phyloP scores from a whole-genome alignment of 2,888 invertebrate genomes.

The Stictocephala bisonia region DNA sequence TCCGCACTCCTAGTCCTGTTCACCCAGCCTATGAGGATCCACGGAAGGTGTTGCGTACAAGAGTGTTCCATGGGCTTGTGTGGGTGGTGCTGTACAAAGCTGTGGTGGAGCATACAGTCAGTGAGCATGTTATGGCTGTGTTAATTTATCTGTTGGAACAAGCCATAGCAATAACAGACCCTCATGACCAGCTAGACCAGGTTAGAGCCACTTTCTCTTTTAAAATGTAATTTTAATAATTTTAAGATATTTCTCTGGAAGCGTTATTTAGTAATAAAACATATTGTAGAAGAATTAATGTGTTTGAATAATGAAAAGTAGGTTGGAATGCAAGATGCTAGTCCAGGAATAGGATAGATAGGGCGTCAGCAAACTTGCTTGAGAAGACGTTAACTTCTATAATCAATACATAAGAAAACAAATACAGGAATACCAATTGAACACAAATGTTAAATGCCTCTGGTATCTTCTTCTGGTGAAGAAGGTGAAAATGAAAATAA shows the following conservation, averaged over 20 bases:
- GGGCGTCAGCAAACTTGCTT: too few relatives aligned
- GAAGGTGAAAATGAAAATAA: too few relatives aligned
- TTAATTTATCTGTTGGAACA: constrained; percentile 89
- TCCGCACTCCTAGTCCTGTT: constrained; percentile 75
- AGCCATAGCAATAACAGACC: constrained; percentile 65
- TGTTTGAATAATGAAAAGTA: too few relatives aligned
- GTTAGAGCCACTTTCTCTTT: too few relatives aligned
- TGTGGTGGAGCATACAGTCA: constrained; percentile 76
- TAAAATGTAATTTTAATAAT: too few relatives aligned
- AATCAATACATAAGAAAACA: too few relatives aligned
- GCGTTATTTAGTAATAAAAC: neutral
- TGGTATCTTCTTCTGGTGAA: too few relatives aligned
- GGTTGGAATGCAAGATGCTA: too few relatives aligned
- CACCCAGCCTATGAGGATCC: constrained; percentile 77
- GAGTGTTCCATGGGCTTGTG: constrained; percentile 78
- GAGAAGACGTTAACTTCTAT: too few relatives aligned
- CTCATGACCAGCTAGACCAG: constrained; percentile 58
- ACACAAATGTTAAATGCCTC: too few relatives aligned
- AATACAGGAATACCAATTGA: too few relatives aligned
- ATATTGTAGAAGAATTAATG: neutral
- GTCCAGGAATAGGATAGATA: too few relatives aligned
- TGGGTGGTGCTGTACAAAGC: constrained; percentile 88
- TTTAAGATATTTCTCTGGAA: neutral
- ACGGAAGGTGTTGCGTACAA: constrained; percentile 70
- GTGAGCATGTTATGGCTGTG: constrained; percentile 90